These are phyloP conservation scores for Solenodon paradoxus DNA, from an alignment of 2,113 vertebrate species.

Conservation along the genomic window DNA sequence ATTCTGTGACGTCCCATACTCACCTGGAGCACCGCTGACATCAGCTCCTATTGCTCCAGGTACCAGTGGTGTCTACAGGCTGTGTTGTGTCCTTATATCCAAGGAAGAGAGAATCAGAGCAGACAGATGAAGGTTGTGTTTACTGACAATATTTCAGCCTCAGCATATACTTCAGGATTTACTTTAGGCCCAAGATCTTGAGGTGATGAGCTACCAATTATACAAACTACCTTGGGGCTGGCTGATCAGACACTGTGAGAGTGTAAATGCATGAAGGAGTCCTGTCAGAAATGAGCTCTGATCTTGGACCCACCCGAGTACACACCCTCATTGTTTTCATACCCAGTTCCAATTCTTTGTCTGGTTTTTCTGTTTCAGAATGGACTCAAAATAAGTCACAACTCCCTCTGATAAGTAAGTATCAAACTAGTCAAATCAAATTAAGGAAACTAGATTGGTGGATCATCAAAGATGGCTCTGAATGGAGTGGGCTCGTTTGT, in stretches of 20 bases:
- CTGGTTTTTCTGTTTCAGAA: slow-evolving; percentile 59
- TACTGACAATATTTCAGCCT: background rate
- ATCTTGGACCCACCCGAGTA: background rate
- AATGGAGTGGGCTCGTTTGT: background rate
- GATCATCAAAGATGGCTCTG: background rate
- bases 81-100: background rate
- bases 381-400: slow-evolving; percentile 16
- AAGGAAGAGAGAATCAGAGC: background rate
- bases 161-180: background rate
- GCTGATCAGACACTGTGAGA: background rate
- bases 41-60: background rate
- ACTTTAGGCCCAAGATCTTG: background rate
- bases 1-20: background rate
- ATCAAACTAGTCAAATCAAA: background rate
- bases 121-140: background rate
- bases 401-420: slow-evolving; percentile 42
- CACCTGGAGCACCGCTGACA: background rate
- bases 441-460: background rate
- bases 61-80: background rate
- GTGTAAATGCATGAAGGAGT: background rate
- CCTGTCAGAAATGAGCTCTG: background rate
- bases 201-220: background rate
- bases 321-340: background rate
- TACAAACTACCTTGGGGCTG: background rate
- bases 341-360: background rate